phyloP scores from a whole-genome alignment of 2,888 invertebrate species.

The Drosophila algonquin region DNA sequence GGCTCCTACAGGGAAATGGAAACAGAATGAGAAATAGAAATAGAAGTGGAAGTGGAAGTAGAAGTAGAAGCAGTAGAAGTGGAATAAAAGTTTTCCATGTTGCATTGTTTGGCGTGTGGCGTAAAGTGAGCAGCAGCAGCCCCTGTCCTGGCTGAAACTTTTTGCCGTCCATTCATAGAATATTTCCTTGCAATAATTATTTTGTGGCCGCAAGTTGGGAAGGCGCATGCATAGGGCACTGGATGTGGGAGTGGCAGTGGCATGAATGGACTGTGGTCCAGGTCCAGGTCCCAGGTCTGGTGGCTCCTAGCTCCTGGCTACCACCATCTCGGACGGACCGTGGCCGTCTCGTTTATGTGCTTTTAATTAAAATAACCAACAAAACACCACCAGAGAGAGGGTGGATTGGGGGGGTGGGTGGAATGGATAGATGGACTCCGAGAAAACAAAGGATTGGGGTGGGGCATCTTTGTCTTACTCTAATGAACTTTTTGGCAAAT shows the following conservation, averaged over 20 bases:
- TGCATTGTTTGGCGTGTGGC: conserved; percentile 43
- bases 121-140: conserved; percentile 43
- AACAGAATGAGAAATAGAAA: not conserved
- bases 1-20: not conserved
- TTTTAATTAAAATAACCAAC: conserved; percentile 64
- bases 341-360: conserved; percentile 56
- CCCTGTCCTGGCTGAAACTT: conserved; percentile 31
- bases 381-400: conserved; percentile 42
- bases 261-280: conserved; percentile 25
- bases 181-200: conserved; percentile 54
- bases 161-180: conserved; percentile 49
- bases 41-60: not conserved
- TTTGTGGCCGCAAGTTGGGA: conserved; percentile 51
- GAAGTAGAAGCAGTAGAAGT: conserved; percentile 9
- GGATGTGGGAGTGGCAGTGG: not conserved
- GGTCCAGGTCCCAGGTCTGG: too few species aligned
- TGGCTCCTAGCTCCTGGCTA: not conserved
- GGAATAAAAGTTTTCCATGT: conserved; percentile 38
- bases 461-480: conserved; percentile 51
- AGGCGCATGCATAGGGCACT: conserved; percentile 24
- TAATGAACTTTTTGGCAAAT: conserved; percentile 63
- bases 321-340: conserved; percentile 26
- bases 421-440: not conserved
- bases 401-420: not conserved
- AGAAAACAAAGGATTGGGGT: conserved; percentile 27